Conservation (phyloP, 2,113 vertebrate species). For the Labeo rohita region DNA sequence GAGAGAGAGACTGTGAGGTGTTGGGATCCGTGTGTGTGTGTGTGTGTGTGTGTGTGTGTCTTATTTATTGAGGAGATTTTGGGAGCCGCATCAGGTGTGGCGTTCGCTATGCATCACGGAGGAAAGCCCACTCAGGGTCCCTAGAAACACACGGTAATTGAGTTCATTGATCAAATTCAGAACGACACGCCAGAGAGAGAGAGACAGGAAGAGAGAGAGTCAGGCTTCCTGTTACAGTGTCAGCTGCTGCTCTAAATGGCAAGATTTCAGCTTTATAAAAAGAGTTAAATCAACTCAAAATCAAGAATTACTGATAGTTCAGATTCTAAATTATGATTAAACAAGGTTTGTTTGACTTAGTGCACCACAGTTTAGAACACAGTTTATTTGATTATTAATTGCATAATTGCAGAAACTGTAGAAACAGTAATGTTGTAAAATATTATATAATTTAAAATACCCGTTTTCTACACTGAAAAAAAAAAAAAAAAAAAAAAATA, state of each 20-base stretch:
- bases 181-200: conserved; percentile 35
- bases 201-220: conserved; percentile 25
- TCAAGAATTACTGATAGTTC: not conserved
- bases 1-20: conserved; percentile 81
- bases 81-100: conserved; percentile 76
- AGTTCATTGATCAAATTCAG: conserved; percentile 88
- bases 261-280: not conserved
- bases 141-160: conserved; percentile 83
- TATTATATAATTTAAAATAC: no score
- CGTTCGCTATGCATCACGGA: conserved; percentile 77
- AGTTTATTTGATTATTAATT: no score
- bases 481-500: no score
- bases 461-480: no score
- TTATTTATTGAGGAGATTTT: conserved; percentile 83
- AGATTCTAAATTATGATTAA: not conserved
- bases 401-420: no score
- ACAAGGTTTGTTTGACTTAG: not conserved
- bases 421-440: no score
- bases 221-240: conserved; percentile 36
- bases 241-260: not conserved
- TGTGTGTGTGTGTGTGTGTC: conserved; percentile 59
- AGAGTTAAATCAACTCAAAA: not conserved
- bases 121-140: conserved; percentile 70
- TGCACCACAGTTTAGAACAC: no score
- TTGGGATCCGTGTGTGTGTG: not conserved